These are phyloP conservation scores for Myotis davidii DNA, from an alignment of 2,113 vertebrate genomes.

Conservation along the genomic window DNA sequence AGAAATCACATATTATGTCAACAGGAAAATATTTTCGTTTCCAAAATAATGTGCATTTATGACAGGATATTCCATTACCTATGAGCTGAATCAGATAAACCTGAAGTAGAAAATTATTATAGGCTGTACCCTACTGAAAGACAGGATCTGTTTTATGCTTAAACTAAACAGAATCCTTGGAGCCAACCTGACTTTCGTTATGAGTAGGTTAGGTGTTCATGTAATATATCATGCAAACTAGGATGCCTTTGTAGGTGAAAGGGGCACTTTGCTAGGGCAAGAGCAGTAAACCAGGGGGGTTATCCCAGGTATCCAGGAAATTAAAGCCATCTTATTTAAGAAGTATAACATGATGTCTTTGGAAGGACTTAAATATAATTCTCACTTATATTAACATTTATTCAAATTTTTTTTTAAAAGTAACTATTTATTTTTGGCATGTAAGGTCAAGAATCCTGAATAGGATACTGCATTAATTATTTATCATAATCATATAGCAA, in stretches of 20 bases:
- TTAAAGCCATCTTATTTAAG: not conserved
- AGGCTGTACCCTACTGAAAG: not conserved
- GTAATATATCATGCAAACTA: not conserved
- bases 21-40: not conserved
- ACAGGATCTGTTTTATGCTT: not conserved
- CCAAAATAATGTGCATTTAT: constrained; percentile 4
- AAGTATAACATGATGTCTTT: not conserved
- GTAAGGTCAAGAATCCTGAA: not conserved
- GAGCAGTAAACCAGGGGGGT: not conserved
- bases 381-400: not conserved
- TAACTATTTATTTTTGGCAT: not conserved
- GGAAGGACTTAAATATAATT: not conserved
- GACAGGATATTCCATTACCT: not conserved
- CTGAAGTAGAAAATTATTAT: not conserved
- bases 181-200: not conserved
- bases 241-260: not conserved
- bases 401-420: not conserved
- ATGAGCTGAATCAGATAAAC: constrained; percentile 1
- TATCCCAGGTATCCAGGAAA: not conserved
- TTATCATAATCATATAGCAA: not conserved
- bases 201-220: not conserved
- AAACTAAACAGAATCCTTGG: not conserved
- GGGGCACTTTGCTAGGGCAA: not conserved
- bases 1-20: not conserved
- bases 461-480: not conserved